These are phyloP conservation scores for Colletes gigas DNA, from an alignment of 1,140 invertebrate genomes.

Conservation along the genomic window DNA sequence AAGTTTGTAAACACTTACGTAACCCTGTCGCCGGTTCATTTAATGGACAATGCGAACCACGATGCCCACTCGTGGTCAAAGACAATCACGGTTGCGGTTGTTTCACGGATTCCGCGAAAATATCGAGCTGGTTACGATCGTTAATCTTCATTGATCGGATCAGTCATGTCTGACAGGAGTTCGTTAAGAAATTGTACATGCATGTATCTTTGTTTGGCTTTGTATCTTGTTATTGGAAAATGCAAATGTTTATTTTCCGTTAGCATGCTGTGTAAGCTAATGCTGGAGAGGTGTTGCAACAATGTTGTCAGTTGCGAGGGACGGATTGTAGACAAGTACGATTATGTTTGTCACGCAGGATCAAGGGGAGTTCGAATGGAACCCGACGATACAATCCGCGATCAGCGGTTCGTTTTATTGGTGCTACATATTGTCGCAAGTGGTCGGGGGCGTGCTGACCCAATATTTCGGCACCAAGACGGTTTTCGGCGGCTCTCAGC, in stretches of 20 bases:
- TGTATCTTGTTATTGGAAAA: too few relatives aligned
- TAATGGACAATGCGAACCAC: not conserved
- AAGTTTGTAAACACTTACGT: not conserved
- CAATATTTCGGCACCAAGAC: conserved; percentile 90
- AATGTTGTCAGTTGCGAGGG: too few relatives aligned
- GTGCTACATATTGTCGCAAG: conserved; percentile 87
- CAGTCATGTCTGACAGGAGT: too few relatives aligned
- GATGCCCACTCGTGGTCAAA: not conserved
- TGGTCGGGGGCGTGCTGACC: conserved; percentile 87
- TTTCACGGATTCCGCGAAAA: not conserved
- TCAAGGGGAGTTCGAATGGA: conserved; percentile 84
- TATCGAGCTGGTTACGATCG: too few relatives aligned
- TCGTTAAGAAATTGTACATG: too few relatives aligned
- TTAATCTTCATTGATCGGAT: too few relatives aligned
- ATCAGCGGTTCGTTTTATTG: conserved; percentile 87
- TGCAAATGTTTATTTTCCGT: too few relatives aligned
- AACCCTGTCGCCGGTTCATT: not conserved
- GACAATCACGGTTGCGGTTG: not conserved
- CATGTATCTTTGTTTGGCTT: too few relatives aligned
- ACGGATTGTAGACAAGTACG: too few relatives aligned
- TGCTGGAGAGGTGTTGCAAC: too few relatives aligned
- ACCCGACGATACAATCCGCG: conserved; percentile 82
- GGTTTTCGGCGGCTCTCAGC: conserved; percentile 88
- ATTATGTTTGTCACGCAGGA: conserved; percentile 56
- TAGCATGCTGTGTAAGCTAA: too few relatives aligned